Evolutionary conservation across 2,797 vertebrate species (phyloP).

Genomic region (Acanthurus lineatus): DNA sequence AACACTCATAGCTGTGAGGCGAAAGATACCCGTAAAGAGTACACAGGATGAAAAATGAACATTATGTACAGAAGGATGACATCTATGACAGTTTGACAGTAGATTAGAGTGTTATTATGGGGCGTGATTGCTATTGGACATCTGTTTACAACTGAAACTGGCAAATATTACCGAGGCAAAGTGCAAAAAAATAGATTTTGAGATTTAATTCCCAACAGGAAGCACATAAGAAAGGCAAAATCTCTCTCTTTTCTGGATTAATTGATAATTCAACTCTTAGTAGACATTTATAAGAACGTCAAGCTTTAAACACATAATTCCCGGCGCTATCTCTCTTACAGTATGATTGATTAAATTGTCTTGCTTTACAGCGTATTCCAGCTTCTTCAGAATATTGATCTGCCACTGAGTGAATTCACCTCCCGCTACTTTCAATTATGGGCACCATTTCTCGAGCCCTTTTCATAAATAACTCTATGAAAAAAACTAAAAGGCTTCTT

Average conservation of each 20-base stretch:
- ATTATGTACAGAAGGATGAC: constrained; percentile 19
- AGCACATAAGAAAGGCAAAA: not conserved
- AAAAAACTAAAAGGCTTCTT: constrained; percentile 56
- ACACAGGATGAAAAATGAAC: constrained; percentile 22
- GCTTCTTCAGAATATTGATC: constrained; percentile 71
- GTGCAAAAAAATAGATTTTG: constrained; percentile 11
- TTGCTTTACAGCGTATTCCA: constrained; percentile 57
- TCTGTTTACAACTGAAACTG: constrained; percentile 3
- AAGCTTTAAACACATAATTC: constrained; percentile 38
- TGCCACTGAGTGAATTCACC: constrained; percentile 64
- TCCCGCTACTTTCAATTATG: constrained; percentile 73
- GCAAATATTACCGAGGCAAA: constrained; percentile 13
- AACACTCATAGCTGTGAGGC: constrained; percentile 28
- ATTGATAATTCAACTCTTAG: constrained; percentile 33
- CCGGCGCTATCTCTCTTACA: constrained; percentile 10
- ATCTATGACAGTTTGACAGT: constrained; percentile 3
- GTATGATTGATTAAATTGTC: constrained; percentile 46
- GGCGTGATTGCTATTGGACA: constrained; percentile 8
- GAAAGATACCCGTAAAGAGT: constrained; percentile 38
- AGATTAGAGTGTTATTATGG: constrained; percentile 16
- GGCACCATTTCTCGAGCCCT: constrained; percentile 54
- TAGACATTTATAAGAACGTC: constrained; percentile 26
- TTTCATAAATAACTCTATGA: constrained; percentile 66
- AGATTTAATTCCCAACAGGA: constrained; percentile 10
- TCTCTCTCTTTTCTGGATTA: not conserved